Conservation (phyloP, 2,888 invertebrate species). For the Drosophila putrida region DNA sequence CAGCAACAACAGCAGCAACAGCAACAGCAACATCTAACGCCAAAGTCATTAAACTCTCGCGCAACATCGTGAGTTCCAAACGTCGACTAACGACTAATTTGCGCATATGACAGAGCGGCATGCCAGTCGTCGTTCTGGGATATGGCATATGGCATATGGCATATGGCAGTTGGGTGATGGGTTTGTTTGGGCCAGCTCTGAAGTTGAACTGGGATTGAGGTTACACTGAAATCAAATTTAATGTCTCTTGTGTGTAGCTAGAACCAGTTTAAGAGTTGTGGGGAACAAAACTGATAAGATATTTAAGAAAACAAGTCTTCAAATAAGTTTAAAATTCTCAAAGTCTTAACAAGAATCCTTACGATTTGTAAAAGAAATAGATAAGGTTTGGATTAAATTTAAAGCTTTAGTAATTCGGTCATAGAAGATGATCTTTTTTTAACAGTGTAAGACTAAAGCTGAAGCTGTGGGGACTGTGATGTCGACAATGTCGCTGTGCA, state of each 20-base stretch:
- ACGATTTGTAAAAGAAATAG: no score
- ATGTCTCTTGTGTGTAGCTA: no score
- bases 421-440: neutral
- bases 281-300: no score
- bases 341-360: no score
- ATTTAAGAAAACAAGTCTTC: no score
- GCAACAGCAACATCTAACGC: slow-evolving; percentile 63
- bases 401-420: no score
- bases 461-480: slow-evolving; percentile 18
- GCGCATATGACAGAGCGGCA: slow-evolving; percentile 78
- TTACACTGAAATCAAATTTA: neutral
- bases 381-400: no score
- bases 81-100: slow-evolving; percentile 78
- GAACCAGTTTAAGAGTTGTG: no score
- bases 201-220: slow-evolving; percentile 30
- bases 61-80: slow-evolving; percentile 56
- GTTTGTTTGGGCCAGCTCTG: slow-evolving; percentile 9
- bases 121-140: slow-evolving; percentile 66
- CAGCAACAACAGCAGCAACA: slow-evolving; percentile 30
- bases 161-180: slow-evolving; percentile 18
- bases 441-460: neutral
- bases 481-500: slow-evolving; percentile 55
- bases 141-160: slow-evolving; percentile 41
- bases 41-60: slow-evolving; percentile 79
- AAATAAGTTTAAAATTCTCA: no score